Conservation (phyloP, 2,113 vertebrate species). For the Bucco capensis region DNA sequence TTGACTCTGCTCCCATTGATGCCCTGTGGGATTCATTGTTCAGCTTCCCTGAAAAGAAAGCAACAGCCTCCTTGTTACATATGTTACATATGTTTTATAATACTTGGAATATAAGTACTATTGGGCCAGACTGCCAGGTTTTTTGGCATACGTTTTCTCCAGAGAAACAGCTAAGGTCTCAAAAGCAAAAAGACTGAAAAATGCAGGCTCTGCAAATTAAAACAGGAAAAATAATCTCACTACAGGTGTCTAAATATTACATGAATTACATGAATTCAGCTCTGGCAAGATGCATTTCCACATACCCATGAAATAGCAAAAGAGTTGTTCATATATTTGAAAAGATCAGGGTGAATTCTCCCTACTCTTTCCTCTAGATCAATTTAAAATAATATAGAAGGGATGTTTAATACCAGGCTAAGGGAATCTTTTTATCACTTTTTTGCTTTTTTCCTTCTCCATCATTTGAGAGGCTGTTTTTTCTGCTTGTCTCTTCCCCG, state of each 20-base stretch:
- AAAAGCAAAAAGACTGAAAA: constrained; percentile 2
- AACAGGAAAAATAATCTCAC: constrained; percentile 26
- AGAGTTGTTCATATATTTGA: background rate
- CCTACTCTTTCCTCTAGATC: background rate
- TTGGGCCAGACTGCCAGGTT: background rate
- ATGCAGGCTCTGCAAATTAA: constrained; percentile 14
- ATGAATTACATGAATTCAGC: background rate
- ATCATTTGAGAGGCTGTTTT: background rate
- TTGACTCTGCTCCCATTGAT: background rate
- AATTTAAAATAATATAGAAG: background rate
- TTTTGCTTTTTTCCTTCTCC: background rate
- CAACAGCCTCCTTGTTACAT: background rate
- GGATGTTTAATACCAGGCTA: background rate
- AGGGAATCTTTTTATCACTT: background rate
- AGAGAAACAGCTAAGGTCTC: background rate
- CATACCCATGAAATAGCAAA: background rate
- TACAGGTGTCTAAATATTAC: constrained; percentile 12
- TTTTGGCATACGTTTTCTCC: background rate
- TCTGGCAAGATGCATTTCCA: background rate
- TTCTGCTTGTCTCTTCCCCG: background rate
- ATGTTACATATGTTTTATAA: background rate
- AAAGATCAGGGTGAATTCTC: background rate
- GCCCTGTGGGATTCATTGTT: background rate
- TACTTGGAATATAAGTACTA: background rate
- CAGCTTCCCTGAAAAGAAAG: constrained; percentile 1